Conservation (phyloP, 1,140 invertebrate species). For the Drosophila burlai region DNA sequence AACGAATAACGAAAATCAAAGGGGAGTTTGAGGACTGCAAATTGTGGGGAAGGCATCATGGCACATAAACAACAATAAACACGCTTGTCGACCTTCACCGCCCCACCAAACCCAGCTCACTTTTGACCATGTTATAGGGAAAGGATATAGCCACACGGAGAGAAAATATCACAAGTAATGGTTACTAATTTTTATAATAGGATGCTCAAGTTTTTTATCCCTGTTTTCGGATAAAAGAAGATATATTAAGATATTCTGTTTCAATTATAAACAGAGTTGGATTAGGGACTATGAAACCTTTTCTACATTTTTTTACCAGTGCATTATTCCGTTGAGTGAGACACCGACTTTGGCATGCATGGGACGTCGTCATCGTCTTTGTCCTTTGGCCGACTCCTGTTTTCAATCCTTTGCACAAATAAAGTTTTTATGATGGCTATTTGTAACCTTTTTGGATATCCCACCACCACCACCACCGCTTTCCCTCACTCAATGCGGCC, state of each 20-base stretch:
- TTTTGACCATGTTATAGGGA: conserved; percentile 68
- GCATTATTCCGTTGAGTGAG: conserved; percentile 25
- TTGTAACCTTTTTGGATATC: conserved; percentile 81
- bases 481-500: conserved; percentile 52
- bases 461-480: not conserved
- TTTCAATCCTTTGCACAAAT: conserved; percentile 82
- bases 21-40: conserved; percentile 62
- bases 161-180: not conserved
- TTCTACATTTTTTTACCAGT: not conserved
- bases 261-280: not conserved
- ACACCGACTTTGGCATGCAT: conserved; percentile 68
- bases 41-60: conserved; percentile 47
- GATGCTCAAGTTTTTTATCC: too few species aligned
- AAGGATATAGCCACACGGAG: conserved; percentile 25
- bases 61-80: conserved; percentile 81
- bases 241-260: not conserved
- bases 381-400: conserved; percentile 53
- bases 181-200: not conserved
- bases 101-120: conserved; percentile 4
- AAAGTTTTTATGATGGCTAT: conserved; percentile 82
- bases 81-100: conserved; percentile 60
- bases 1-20: conserved; percentile 62
- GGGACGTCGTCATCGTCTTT: conserved; percentile 47
- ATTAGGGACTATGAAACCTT: not conserved
- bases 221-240: too few species aligned